Base-by-base conservation (phyloP, 2,797 vertebrate species). In the Halcyon leucocephala region DNA sequence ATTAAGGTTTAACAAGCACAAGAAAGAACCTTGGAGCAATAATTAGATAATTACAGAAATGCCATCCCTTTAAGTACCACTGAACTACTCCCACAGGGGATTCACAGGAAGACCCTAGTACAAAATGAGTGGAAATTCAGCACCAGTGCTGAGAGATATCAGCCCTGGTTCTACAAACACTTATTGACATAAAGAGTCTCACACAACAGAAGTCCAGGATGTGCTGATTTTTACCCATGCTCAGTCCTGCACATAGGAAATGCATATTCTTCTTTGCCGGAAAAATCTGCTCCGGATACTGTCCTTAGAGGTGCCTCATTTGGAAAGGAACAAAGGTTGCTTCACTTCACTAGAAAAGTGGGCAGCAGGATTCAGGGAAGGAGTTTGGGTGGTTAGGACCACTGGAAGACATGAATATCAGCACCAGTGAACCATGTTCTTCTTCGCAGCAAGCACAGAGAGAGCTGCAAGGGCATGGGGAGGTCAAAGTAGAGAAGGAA, bases 21-120 rank as follows among this genome's bases (percentile, higher is more conserved):
- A 82, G 85, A 96, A 96, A 90, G 94, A 73, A 67, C 29, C 55
- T 80, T 35, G 61, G 78, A 73, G 66, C 57, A 96, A 89, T 89
- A 89, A 90, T 90, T 84, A 94, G 81, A 58, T 95, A 96, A 97
- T 96, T 95, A 93, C 20, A 93, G 90, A 97, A 97, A 96, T 82
- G 89, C 46, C 96, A 97, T 96, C 85, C 82, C 51, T 88, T 95
- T 93, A 91, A 97, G 71, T 61, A 82, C 60, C 28, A 44, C 74
- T 83, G 61, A 96, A 86, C 82, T 78, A 57, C 52, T 96, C 84
- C 96, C 76, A 0, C 58, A 66, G 93, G 86, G 91, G 61, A 94
- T 97, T 96, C 76, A 79, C 83, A 86, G 93, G 95, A 95, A 93
- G 85, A 95, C 88, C 48, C 44, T 41, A 6, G 46, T 18, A 74